Evolutionary conservation across 2,797 vertebrate genomes (phyloP).

Genomic region (Aldrovandia affinis): DNA sequence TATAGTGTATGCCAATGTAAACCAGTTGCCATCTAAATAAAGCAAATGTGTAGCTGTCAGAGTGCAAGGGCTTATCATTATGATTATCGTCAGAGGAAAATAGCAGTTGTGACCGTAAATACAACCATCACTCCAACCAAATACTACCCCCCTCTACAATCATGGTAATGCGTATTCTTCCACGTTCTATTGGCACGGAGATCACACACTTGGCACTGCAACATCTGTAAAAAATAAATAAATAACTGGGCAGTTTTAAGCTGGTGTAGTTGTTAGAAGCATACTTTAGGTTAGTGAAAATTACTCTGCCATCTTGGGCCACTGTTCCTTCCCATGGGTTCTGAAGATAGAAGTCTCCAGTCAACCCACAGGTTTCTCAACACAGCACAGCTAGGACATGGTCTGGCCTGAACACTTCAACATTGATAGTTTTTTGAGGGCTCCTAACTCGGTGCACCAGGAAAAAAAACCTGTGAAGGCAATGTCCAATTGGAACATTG

Average conservation of each 20-base stretch:
- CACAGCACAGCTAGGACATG: background rate
- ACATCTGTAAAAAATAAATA: background rate
- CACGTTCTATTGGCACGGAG: background rate
- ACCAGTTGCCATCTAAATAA: background rate
- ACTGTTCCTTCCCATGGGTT: background rate
- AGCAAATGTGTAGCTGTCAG: conserved; percentile 12
- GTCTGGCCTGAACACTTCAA: background rate
- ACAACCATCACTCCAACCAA: background rate
- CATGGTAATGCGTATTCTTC: background rate
- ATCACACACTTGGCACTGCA: background rate
- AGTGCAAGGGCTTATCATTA: background rate
- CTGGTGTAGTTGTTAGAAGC: background rate
- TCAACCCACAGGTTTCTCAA: background rate
- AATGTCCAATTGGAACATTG: no score
- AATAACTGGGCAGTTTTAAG: background rate
- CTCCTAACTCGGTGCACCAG: background rate
- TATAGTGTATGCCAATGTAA: background rate
- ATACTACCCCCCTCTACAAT: background rate
- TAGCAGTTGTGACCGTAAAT: background rate
- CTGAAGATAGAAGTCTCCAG: background rate
- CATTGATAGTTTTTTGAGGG: background rate
- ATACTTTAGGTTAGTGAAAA: background rate
- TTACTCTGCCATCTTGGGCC: conserved; percentile 2
- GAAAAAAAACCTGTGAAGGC: no score
- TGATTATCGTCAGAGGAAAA: background rate